These are phyloP conservation scores for Cataglyphis albicans DNA, from an alignment of 2,888 invertebrate genomes.

Conservation along the genomic window DNA sequence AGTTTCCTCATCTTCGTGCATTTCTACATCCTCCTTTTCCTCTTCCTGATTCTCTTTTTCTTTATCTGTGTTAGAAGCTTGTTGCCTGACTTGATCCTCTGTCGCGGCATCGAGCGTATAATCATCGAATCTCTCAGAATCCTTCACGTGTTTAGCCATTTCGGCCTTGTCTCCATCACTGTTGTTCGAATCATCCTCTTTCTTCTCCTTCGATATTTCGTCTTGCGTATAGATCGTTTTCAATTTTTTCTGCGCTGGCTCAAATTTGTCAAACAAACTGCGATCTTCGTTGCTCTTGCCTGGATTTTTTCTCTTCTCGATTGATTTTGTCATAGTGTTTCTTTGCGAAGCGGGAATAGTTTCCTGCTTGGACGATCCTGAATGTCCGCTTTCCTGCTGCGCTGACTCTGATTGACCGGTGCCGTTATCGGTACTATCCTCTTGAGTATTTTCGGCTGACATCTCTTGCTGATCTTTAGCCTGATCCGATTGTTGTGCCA, in stretches of 20 bases:
- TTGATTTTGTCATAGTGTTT: conserved; percentile 85
- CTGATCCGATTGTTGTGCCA: conserved; percentile 81
- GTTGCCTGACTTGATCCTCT: conserved; percentile 92
- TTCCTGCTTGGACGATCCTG: conserved; percentile 85
- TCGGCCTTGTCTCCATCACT: conserved; percentile 87
- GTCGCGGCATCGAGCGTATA: conserved; percentile 93
- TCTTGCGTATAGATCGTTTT: conserved; percentile 88
- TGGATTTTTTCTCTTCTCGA: conserved; percentile 90
- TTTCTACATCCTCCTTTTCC: conserved; percentile 86
- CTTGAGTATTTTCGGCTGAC: conserved; percentile 84
- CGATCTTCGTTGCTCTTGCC: conserved; percentile 92
- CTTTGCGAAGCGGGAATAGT: conserved; percentile 84
- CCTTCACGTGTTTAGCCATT: conserved; percentile 94
- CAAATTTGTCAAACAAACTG: conserved; percentile 89
- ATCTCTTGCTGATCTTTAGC: conserved; percentile 80
- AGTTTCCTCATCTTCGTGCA: conserved; percentile 87
- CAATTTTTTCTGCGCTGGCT: conserved; percentile 89
- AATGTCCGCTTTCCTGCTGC: conserved; percentile 90
- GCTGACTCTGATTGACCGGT: conserved; percentile 92
- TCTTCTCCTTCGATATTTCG: conserved; percentile 86
- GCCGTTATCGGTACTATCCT: conserved; percentile 89
- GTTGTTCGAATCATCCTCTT: conserved; percentile 86
- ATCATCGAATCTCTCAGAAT: conserved; percentile 91
- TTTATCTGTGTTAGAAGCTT: conserved; percentile 89
- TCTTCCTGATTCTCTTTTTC: conserved; percentile 86